Percentiles rank a stretch among this genome's conserved stretches.
Evolutionary conservation across 1,140 invertebrate genomes (phyloP).

Genomic region (Luehdorfia chinensis): DNA sequence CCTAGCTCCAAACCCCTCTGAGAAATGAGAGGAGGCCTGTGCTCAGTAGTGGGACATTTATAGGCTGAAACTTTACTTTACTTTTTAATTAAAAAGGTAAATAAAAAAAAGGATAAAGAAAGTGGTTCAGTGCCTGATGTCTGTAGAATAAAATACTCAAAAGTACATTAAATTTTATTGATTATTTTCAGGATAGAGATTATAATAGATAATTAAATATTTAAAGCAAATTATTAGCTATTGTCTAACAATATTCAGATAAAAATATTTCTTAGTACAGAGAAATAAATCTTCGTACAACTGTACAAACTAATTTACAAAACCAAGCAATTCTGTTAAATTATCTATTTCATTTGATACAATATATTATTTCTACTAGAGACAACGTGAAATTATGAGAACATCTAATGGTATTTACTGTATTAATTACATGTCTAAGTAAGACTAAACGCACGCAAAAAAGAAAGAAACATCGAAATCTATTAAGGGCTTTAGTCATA

Average conservation of each 20-base stretch:
- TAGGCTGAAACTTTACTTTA: no score
- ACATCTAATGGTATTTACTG: background rate
- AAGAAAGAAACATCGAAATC: background rate
- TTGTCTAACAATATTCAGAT: conserved; percentile 47
- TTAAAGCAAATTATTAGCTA: conserved; percentile 61
- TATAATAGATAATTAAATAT: conserved; percentile 49
- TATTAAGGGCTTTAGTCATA: conserved; percentile 1
- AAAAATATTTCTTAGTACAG: conserved; percentile 39
- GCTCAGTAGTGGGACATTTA: no score
- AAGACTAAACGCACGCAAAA: background rate
- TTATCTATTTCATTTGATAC: conserved; percentile 16
- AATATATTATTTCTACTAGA: conserved; percentile 13
- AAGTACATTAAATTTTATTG: conserved; percentile 63
- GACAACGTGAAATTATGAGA: conserved; percentile 2
- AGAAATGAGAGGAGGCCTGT: no score
- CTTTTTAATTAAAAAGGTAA: no score
- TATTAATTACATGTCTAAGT: background rate
- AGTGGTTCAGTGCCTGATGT: no score
- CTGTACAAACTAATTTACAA: conserved; percentile 58
- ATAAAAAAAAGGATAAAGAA: no score
- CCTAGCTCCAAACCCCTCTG: no score
- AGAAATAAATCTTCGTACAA: conserved; percentile 45
- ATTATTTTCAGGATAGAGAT: conserved; percentile 59
- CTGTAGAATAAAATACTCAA: conserved; percentile 42
- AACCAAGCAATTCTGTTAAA: conserved; percentile 29